These are phyloP conservation scores for Protosalanx chinensis DNA, from an alignment of 2,797 vertebrate species.

Conservation along the genomic window DNA sequence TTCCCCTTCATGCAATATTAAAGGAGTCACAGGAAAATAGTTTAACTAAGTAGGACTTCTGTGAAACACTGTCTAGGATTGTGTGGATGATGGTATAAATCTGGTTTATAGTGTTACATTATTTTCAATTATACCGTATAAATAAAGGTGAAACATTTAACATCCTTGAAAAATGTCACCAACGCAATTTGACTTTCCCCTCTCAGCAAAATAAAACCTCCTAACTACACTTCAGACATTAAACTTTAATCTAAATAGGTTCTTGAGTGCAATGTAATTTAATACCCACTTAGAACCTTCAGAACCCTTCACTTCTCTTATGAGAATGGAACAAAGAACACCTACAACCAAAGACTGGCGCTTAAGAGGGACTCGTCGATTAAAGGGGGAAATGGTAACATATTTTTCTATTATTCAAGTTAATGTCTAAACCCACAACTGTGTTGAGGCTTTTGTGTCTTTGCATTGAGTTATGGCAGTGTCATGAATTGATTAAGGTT, in stretches of 20 bases:
- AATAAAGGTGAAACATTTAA: too few relatives aligned
- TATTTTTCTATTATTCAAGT: slow-evolving; percentile 8
- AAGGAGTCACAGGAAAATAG: too few relatives aligned
- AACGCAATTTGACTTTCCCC: not conserved
- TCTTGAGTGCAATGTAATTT: not conserved
- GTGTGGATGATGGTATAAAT: too few relatives aligned
- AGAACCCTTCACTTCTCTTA: not conserved
- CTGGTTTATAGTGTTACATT: too few relatives aligned
- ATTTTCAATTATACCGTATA: too few relatives aligned
- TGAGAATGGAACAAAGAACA: not conserved
- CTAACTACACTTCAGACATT: not conserved
- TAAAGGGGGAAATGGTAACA: slow-evolving; percentile 27
- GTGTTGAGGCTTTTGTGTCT: slow-evolving; percentile 13
- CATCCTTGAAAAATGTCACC: too few relatives aligned
- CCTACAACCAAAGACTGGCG: not conserved
- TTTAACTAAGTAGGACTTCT: too few relatives aligned
- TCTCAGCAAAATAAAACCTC: not conserved
- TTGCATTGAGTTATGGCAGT: slow-evolving; percentile 38
- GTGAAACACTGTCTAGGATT: too few relatives aligned
- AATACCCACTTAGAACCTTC: not conserved
- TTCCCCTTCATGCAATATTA: too few relatives aligned
- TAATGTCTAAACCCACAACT: not conserved
- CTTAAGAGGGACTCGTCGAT: slow-evolving; percentile 6
- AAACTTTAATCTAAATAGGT: not conserved
- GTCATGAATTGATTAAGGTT: slow-evolving; percentile 53